These are phyloP conservation scores for Chauna torquata DNA, from an alignment of 2,113 vertebrate species.

Conservation along the genomic window DNA sequence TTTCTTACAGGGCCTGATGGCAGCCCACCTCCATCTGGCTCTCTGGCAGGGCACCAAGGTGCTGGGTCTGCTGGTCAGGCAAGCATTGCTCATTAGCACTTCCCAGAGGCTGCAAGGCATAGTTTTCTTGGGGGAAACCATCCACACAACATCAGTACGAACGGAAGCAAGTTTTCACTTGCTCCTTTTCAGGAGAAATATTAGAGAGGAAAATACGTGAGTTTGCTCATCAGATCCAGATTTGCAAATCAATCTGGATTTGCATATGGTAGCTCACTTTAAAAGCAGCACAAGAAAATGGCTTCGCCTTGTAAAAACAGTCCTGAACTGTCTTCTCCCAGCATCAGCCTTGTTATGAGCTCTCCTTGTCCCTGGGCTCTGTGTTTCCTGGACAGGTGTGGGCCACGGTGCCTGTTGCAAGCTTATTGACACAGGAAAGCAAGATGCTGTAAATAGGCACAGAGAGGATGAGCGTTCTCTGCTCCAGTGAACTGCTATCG, in stretches of 20 bases:
- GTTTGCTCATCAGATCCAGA: not conserved
- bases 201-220: not conserved
- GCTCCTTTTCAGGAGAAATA: too few species aligned
- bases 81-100: not conserved
- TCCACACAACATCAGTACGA: accelerated
- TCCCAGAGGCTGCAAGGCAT: not conserved
- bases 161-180: not conserved
- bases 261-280: not conserved
- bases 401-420: not conserved
- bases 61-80: not conserved
- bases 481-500: not conserved
- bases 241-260: not conserved
- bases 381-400: not conserved
- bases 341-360: not conserved
- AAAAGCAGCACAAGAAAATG: not conserved
- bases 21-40: conserved; percentile 27
- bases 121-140: not conserved
- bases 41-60: not conserved
- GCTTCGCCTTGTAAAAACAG: not conserved
- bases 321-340: not conserved
- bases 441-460: not conserved
- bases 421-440: not conserved
- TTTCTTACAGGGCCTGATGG: not conserved
- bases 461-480: not conserved
- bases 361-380: not conserved